phyloP scores from a whole-genome alignment of 1,140 invertebrate genomes.

The Heliconius melpomene region DNA sequence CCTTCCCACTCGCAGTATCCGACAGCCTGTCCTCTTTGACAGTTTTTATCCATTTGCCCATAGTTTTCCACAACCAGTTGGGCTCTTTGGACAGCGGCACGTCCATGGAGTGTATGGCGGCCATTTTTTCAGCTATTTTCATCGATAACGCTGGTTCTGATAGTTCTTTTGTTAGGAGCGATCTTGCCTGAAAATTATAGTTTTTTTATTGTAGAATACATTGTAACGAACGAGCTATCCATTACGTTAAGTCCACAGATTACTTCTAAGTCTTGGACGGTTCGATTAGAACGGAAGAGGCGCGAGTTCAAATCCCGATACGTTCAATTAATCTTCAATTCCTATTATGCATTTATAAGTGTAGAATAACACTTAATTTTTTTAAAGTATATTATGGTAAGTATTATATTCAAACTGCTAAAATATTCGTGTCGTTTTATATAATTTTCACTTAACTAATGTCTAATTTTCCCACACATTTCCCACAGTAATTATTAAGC shows the following conservation, averaged over 20 bases:
- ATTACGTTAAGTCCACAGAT: neutral
- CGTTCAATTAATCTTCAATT: no score
- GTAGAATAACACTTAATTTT: no score
- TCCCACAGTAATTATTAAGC: no score
- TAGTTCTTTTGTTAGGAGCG: conserved; percentile 90
- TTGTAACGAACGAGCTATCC: neutral
- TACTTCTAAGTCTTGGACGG: no score
- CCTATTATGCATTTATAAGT: no score
- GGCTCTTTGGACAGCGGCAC: conserved; percentile 97
- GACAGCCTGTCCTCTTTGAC: conserved; percentile 60
- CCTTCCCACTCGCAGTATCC: conserved; percentile 46
- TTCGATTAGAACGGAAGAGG: no score
- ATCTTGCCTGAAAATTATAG: conserved; percentile 85
- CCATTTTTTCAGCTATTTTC: conserved; percentile 95
- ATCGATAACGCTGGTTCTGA: conserved; percentile 87
- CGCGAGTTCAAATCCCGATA: no score
- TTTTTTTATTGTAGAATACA: neutral
- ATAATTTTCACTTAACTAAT: no score
- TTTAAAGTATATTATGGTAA: no score
- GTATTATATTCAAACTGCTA: no score
- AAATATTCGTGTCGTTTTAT: no score
- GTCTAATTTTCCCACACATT: no score
- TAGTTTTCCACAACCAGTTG: conserved; percentile 95
- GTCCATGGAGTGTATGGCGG: conserved; percentile 93
- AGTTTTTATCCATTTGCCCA: conserved; percentile 87